Percentiles rank a stretch among this genome's conserved stretches.
Conservation (phyloP, 2,797 vertebrate genomes). For the Sebastes jordani region DNA sequence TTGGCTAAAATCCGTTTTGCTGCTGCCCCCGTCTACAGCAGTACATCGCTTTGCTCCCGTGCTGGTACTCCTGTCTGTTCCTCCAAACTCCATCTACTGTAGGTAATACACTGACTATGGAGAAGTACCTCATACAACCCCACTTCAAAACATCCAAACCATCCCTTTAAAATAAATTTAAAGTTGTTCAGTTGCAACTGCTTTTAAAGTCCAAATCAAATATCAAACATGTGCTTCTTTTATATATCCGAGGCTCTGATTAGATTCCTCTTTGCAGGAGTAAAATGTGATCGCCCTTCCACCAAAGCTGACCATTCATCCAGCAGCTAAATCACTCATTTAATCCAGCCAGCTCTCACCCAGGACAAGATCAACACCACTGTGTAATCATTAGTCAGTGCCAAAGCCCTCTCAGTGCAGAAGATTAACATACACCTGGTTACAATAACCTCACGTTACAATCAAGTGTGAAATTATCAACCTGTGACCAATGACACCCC, state of each 20-base stretch:
- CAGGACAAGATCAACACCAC: slow-evolving; percentile 59
- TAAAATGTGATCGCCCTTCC: slow-evolving; percentile 30
- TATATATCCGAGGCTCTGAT: slow-evolving; percentile 56
- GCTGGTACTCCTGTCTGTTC: neutral
- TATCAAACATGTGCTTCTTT: slow-evolving; percentile 7
- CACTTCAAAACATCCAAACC: neutral
- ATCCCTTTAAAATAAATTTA: neutral
- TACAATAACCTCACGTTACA: slow-evolving; percentile 42
- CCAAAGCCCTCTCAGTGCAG: slow-evolving; percentile 51
- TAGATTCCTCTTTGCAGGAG: slow-evolving; percentile 26
- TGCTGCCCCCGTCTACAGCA: no score
- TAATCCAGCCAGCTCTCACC: slow-evolving; percentile 33
- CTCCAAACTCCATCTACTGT: neutral
- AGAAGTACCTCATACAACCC: neutral
- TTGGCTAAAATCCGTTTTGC: no score
- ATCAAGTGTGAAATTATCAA: slow-evolving; percentile 67
- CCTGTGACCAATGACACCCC: slow-evolving; percentile 61
- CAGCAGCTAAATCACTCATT: slow-evolving; percentile 42
- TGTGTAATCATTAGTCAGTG: slow-evolving; percentile 58
- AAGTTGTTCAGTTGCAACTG: neutral
- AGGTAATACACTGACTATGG: neutral
- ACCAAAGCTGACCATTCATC: slow-evolving; percentile 60
- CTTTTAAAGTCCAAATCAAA: neutral
- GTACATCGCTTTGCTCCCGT: no score
- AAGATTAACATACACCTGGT: slow-evolving; percentile 57